Percentiles rank a stretch among this genome's conserved stretches.
These are phyloP conservation scores for Penaeus chinensis DNA, from an alignment of 1,140 invertebrate genomes.

Conservation along the genomic window DNA sequence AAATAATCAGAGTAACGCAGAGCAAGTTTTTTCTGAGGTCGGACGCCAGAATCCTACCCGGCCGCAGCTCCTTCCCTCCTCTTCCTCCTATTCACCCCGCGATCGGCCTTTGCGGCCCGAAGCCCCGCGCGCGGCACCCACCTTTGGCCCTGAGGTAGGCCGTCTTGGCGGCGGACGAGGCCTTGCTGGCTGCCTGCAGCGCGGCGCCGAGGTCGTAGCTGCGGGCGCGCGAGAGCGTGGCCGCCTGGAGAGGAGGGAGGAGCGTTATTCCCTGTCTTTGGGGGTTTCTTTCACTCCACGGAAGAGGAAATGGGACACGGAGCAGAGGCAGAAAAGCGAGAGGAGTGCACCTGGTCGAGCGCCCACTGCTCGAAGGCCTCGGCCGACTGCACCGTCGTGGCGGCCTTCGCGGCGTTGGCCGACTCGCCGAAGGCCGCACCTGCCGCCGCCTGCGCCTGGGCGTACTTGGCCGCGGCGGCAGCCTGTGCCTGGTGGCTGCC, in stretches of 20 bases:
- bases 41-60: neutral
- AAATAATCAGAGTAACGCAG: too few relatives aligned
- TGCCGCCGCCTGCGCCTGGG: constrained; percentile 25
- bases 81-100: too few relatives aligned
- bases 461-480: constrained; percentile 31
- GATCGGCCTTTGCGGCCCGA: too few relatives aligned
- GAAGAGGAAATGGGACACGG: neutral
- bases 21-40: too few relatives aligned
- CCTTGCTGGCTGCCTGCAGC: constrained; percentile 63
- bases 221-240: constrained; percentile 25
- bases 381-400: constrained; percentile 69
- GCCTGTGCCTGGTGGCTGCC: constrained; percentile 23
- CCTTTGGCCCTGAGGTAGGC: constrained; percentile 38
- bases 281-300: too few relatives aligned
- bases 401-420: constrained; percentile 69
- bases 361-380: constrained; percentile 42
- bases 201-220: neutral
- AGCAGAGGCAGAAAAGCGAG: neutral
- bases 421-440: constrained; percentile 32
- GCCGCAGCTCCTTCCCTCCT: too few relatives aligned
- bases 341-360: constrained; percentile 7
- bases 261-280: too few relatives aligned
- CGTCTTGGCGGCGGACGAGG: constrained; percentile 67
- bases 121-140: neutral
- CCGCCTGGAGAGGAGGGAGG: neutral